Conservation (phyloP, 2,888 invertebrate genomes). For the Melanotus villosus region DNA sequence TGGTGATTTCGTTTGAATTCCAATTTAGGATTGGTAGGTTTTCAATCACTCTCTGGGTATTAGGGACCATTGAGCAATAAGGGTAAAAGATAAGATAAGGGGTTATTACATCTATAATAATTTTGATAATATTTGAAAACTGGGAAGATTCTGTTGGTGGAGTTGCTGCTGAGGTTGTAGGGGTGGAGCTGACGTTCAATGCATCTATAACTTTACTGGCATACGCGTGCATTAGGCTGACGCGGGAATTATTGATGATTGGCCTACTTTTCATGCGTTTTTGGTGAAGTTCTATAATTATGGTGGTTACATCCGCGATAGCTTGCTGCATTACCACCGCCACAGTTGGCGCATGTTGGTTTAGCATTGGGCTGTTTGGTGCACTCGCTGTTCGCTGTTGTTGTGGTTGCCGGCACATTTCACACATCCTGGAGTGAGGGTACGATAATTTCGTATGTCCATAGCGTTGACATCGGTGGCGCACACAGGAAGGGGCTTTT, state of each 20-base stretch:
- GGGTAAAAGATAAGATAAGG: constrained; percentile 10
- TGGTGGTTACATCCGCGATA: neutral
- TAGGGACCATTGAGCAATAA: constrained; percentile 16
- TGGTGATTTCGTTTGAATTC: constrained; percentile 8
- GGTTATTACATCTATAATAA: constrained; percentile 5
- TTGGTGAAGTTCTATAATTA: too few species aligned
- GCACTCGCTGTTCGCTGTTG: too few species aligned
- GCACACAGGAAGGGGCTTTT: too few species aligned
- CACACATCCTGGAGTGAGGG: neutral
- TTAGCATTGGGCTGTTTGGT: neutral
- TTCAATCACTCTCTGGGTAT: neutral
- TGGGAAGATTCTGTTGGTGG: neutral
- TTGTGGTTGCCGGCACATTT: neutral
- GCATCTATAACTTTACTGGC: too few species aligned
- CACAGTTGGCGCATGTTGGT: constrained; percentile 4
- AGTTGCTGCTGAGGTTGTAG: neutral
- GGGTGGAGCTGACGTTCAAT: neutral
- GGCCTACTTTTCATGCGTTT: constrained; percentile 3
- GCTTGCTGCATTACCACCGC: neutral
- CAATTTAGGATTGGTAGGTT: constrained; percentile 23
- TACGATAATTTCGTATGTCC: constrained; percentile 12
- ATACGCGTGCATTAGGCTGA: neutral
- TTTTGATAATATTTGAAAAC: too few species aligned
- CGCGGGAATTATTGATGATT: neutral
- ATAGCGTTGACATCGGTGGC: constrained; percentile 17